Base-by-base conservation (phyloP, 2,113 vertebrate species). In the Indicator maculatus region DNA sequence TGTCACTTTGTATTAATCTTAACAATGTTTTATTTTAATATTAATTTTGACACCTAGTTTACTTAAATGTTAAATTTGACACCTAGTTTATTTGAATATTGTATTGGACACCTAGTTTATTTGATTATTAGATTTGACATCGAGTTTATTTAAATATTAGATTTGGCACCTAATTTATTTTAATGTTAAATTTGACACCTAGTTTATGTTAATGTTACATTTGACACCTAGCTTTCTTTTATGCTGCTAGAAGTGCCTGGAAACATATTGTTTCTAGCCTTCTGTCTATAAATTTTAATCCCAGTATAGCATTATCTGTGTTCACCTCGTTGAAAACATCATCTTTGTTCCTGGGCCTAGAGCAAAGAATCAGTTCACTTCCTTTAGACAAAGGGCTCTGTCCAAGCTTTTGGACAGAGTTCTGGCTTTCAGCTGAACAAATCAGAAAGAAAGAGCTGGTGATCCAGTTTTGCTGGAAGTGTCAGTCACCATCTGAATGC, bases 361-460 rank as follows among this genome's bases (percentile, higher is more conserved):
- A 79, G 65, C 39, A 82, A 72, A 74, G 77, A 92, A 93, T 56
- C 83, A 71, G 76, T 96, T 95, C 86, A 72, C 33, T 93, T 93
- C 61, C 77, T 74, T 82, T 73, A 73, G 59, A 95, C 90, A 94
- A 94, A 88, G 73, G 39, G 55, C 80, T 91, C 77, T 84, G 74
- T 81, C 28, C n/a, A 58, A 36, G 58, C 61, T 86, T 86, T 94
- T 93, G 83, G 90, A 75, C 6, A 31, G 63, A 36, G 44, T 61
- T 91, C 47, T 45, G 65, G 10, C 30, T 72, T 89, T 64, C 30
- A 64, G 50, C 82, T 79, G 73, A 96, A 72, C 39, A 36, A 84
- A 65, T 72, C 39, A 12, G 47, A 39, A 89, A 5, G 39, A 50
- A 91, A 63, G 90, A 83, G 55, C 36, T 73, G 74, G 38, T 0